Evolutionary conservation across 2,113 vertebrate genomes (phyloP).

Genomic region (Hoplias malabaricus): DNA sequence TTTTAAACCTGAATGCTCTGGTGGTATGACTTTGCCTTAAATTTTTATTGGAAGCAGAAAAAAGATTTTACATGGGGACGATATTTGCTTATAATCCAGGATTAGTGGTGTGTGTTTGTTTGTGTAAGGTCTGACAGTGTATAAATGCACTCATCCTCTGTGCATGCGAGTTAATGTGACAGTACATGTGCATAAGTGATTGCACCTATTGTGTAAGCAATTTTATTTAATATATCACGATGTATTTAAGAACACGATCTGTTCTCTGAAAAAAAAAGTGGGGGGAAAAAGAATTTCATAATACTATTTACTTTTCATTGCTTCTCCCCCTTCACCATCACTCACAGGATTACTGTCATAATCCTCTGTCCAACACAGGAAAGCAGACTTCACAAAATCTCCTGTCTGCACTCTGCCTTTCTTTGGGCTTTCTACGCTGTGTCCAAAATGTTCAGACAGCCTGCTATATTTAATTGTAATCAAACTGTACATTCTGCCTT

Average conservation of each 20-base stretch:
- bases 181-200: background rate
- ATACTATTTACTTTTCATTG: slow-evolving; percentile 55
- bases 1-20: too few species aligned
- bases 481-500: too few species aligned
- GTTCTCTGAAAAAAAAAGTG: too few species aligned
- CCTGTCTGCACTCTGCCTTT: slow-evolving; percentile 6
- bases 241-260: too few species aligned
- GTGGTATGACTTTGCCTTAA: slow-evolving; percentile 4
- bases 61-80: slow-evolving; percentile 22
- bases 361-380: slow-evolving; percentile 74
- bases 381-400: slow-evolving; percentile 73
- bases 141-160: background rate
- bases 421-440: slow-evolving; percentile 53
- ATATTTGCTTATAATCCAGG: slow-evolving; percentile 55
- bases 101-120: slow-evolving; percentile 22
- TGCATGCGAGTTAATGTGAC: slow-evolving; percentile 7
- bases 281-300: slow-evolving; percentile 43
- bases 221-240: background rate
- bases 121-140: background rate
- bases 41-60: background rate
- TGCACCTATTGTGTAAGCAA: slow-evolving; percentile 13
- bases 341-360: slow-evolving; percentile 75
- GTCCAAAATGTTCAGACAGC: too few species aligned
- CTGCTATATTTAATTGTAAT: too few species aligned
- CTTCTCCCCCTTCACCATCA: slow-evolving; percentile 63